Base-by-base conservation (phyloP, 2,113 vertebrate species). In the Ellobius talpinus region DNA sequence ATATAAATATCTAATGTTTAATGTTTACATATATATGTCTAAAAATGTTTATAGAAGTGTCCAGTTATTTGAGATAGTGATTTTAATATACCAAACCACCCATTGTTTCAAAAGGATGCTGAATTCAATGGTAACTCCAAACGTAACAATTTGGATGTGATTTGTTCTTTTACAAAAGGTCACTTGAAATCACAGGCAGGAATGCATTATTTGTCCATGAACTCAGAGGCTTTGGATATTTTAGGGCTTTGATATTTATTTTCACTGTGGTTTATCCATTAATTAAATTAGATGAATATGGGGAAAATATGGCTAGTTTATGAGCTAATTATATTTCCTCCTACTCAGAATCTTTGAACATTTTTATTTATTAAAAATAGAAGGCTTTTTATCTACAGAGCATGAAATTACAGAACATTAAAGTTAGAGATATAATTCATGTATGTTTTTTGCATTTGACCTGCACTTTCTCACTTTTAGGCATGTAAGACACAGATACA, bases 311-410 rank as follows among this genome's bases (percentile, higher is more conserved):
- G 13, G 21, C 23, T 93, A 86, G 33, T 45, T 92, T 86, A 47
- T 94, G n/a, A 95, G n/a, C 42, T 89, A 47, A 92, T 68, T 93
- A 85, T 92, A 63, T 72, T 94, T 91, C 8, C 17, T 11, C 50
- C 50, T 76, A 23, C n/a, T 93, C 33, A 88, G 45, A 90, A 78
- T 73, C 13, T 90, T 36, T 89, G 31, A 94, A 21, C 3, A 68
- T 52, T 92, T 93, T 8, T 4, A 84, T 17, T 31, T 13, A 61
- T 61, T 73, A 58, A 89, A 45, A 94, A 66, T 50, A 77, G 79
- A 63, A 42, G 42, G 33, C 36, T 52, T 95, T 94, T 91, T 65
- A 21, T 89, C 42, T 2, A 16, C n/a, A 6, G 33, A 73, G 8
- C n/a, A 50, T 6, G 89, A 39, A 87, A 91, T 66, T 47, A n/a